A percentile compares a stretch with the other conserved stretches of the same genome.
Conservation (phyloP, 2,113 vertebrate genomes). For the Grus americana region DNA sequence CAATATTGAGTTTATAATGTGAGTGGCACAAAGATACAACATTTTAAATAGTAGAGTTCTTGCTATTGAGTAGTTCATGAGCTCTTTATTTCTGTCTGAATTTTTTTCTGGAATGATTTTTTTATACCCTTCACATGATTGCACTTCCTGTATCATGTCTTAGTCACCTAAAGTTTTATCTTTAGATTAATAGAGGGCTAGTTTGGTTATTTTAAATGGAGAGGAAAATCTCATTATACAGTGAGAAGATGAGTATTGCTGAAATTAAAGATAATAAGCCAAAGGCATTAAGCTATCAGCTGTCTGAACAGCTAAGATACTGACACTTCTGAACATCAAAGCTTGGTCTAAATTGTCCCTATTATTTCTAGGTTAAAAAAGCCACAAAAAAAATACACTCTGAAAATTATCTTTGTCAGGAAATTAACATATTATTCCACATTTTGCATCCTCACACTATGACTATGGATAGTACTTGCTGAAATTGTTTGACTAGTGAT, state of each 20-base stretch:
- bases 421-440: neutral
- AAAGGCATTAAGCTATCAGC: slow-evolving; percentile 49
- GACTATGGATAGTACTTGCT: neutral
- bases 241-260: slow-evolving; percentile 2
- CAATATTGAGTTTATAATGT: neutral
- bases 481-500: neutral
- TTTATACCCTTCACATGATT: neutral
- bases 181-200: neutral
- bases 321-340: slow-evolving; percentile 51
- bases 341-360: slow-evolving; percentile 5
- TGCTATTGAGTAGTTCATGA: neutral
- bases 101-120: neutral
- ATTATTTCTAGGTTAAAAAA: neutral
- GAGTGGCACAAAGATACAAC: neutral
- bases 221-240: neutral
- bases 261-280: slow-evolving; percentile 48
- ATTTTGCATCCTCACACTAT: neutral
- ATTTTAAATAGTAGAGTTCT: neutral
- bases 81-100: neutral
- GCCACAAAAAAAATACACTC: neutral
- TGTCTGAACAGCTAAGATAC: slow-evolving; percentile 34
- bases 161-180: neutral
- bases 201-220: slow-evolving; percentile 3
- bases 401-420: neutral
- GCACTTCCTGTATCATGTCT: neutral